Evolutionary conservation across 2,888 invertebrate species (phyloP), one percentile per base, ranked within the genome.

Genomic region (Heliconius charithonia): DNA sequence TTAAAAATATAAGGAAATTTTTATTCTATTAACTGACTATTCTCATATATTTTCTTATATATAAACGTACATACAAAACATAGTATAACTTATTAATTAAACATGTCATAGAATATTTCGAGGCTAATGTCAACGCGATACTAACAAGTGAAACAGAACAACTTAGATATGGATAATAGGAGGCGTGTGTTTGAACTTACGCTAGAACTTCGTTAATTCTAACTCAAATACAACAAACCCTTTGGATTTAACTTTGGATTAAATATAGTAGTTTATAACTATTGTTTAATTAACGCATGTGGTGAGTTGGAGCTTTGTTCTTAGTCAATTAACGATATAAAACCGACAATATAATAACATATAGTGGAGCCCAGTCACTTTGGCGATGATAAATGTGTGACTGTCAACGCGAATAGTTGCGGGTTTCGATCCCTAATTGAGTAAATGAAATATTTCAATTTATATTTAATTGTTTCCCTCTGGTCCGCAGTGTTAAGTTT

Each of bases 201-300:
- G 7, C n/a, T 37, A 0, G 59, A 77, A 73, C 77, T 77, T 56
- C 27, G 22, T 29, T 67, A 77, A 62, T 73, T 32, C 56, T 22
- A 73, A 67, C 41, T 73, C 73, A 73, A 73, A 73, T 72, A 66
- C 22, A 75, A 74, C 6, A 22, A 63, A 59, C 27, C 59, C 29
- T 59, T 32, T 45, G 65, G 41, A 51, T 66, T 73, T 29, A 37
- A 72, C 56, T 56, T 29, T 73, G 41, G 12, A 77, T 29, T 25
- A 73, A 72, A 45, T 29, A 13, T 65, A 51, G 51, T 63, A 63
- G 66, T 66, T 66, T 22, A 66, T 32, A 29, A 66, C 22, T 66
- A 32, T 22, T 29, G 32, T 32, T 29, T 66, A 66, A 22, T 65
- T 29, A 65, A 29, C 16, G 32, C 9, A 32, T 29, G 19, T 66